phyloP scores from a whole-genome alignment of 2,797 vertebrate species.

The Urosaurus nigricauda region DNA sequence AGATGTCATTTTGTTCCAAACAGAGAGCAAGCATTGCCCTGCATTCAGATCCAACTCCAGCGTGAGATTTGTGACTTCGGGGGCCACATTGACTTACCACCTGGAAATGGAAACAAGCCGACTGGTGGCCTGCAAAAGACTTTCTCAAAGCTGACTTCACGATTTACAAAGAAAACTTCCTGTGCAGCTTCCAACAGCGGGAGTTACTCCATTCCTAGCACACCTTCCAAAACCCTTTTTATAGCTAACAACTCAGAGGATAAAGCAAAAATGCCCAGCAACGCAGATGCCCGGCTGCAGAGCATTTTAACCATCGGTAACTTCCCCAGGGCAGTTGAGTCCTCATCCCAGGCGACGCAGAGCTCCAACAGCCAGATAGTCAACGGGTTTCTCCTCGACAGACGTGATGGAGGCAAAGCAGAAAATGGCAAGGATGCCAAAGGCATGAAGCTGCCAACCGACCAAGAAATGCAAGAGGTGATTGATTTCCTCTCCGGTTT shows the following conservation, averaged over 20 bases:
- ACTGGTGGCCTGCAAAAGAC: constrained; percentile 95
- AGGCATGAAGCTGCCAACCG: constrained; percentile 97
- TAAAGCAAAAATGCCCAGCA: constrained; percentile 82
- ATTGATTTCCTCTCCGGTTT: constrained; percentile 99
- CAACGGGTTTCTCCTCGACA: constrained; percentile 85
- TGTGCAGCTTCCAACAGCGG: constrained; percentile 85
- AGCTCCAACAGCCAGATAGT: constrained; percentile 79
- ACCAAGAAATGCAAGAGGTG: constrained; percentile 99
- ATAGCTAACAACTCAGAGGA: constrained; percentile 81
- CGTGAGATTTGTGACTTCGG: constrained; percentile 91
- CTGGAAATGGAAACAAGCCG: constrained; percentile 89
- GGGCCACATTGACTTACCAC: constrained; percentile 86
- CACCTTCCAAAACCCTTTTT: constrained; percentile 91
- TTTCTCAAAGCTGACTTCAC: constrained; percentile 97
- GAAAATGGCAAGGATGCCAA: constrained; percentile 89
- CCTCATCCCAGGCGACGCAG: constrained; percentile 73
- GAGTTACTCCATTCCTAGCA: constrained; percentile 93
- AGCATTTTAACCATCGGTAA: constrained; percentile 89
- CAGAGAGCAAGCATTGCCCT: constrained; percentile 95
- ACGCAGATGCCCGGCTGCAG: constrained; percentile 85
- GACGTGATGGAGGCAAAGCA: constrained; percentile 72
- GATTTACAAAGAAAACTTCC: constrained; percentile 96
- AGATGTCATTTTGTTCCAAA: constrained; percentile 13
- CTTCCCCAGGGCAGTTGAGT: constrained; percentile 83
- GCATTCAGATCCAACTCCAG: constrained; percentile 96